Evolutionary conservation across 2,797 vertebrate species (phyloP).

Genomic region (Typhlichthys eigenmanni): DNA sequence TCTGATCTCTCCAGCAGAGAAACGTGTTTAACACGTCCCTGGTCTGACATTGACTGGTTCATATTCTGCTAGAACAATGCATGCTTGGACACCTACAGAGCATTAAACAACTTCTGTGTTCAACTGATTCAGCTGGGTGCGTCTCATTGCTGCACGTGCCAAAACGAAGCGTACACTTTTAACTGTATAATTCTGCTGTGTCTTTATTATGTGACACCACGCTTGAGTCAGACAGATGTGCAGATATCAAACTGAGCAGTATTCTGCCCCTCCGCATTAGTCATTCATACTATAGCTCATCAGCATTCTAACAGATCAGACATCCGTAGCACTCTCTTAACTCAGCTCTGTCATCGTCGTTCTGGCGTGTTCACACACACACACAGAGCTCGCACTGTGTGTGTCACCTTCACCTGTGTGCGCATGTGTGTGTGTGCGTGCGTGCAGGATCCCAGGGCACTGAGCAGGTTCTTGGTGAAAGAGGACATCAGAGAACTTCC

Average conservation of each 20-base stretch:
- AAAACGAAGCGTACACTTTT: constrained; percentile 11
- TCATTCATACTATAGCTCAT: constrained; percentile 25
- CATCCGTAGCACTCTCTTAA: not conserved
- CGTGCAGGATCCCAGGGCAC: constrained; percentile 55
- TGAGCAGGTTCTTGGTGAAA: constrained; percentile 65
- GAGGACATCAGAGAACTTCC: constrained; percentile 75
- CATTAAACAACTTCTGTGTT: constrained; percentile 1
- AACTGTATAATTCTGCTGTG: constrained; percentile 23
- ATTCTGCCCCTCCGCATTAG: constrained; percentile 14
- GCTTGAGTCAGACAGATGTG: constrained; percentile 12
- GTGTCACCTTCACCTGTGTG: not conserved
- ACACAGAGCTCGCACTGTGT: not conserved
- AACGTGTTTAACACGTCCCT: constrained; percentile 4
- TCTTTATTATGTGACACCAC: constrained; percentile 27
- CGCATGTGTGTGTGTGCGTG: not conserved
- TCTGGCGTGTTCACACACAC: not conserved
- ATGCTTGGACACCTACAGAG: constrained; percentile 2
- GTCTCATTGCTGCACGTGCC: constrained; percentile 8
- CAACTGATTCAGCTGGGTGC: constrained; percentile 7
- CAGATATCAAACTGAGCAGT: constrained; percentile 5
- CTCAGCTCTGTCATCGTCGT: not conserved
- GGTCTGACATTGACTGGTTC: constrained; percentile 1
- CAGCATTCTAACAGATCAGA: constrained; percentile 28
- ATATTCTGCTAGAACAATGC: not conserved
- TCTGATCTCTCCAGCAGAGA: constrained; percentile 11